Evolutionary conservation across 2,888 invertebrate genomes (phyloP).

Genomic region (Parnassius mnemosyne): DNA sequence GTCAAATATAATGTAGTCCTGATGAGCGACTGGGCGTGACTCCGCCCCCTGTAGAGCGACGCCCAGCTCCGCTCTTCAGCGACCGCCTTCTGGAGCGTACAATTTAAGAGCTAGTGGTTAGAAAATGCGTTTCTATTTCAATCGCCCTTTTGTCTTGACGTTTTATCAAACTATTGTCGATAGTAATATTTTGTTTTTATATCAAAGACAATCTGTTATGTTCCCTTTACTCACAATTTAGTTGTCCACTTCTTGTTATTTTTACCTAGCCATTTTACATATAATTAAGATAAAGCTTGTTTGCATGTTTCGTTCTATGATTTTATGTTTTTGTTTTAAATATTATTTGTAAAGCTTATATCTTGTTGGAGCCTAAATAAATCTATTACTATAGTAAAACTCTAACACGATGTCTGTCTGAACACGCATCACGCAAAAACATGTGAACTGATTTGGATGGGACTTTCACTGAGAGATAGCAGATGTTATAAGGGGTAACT

Average conservation of each 20-base stretch:
- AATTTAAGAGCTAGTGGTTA: constrained; percentile 20
- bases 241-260: no score
- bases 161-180: neutral
- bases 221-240: neutral
- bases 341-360: neutral
- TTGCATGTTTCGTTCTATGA: no score
- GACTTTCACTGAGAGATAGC: no score
- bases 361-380: no score
- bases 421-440: no score
- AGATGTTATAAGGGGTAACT: no score
- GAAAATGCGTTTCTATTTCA: constrained; percentile 6
- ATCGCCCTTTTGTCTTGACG: constrained; percentile 6
- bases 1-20: constrained; percentile 35
- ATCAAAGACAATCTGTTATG: neutral
- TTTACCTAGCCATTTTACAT: no score
- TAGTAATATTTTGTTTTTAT: neutral
- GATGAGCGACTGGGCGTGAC: constrained; percentile 59
- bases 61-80: constrained; percentile 69
- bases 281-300: no score
- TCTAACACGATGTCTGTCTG: no score
- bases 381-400: no score
- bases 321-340: neutral
- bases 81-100: constrained; percentile 56
- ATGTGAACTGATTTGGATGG: no score
- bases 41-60: constrained; percentile 67